These are phyloP conservation scores for Drosophila kepulauana DNA, from an alignment of 1,140 invertebrate genomes.

Conservation along the genomic window DNA sequence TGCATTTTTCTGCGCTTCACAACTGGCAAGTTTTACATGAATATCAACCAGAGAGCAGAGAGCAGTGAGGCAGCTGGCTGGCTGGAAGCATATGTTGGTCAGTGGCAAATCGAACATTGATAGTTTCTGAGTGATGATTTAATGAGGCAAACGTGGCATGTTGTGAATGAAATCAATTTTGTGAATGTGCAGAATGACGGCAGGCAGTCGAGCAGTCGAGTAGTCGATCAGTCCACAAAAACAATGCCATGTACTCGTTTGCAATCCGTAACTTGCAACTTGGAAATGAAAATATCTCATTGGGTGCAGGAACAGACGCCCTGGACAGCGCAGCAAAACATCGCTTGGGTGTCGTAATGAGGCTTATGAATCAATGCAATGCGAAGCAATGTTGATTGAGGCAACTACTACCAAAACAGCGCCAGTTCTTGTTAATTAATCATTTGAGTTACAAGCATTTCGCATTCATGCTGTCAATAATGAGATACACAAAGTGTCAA, in stretches of 20 bases:
- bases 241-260: slow-evolving; percentile 35
- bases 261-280: slow-evolving; percentile 7
- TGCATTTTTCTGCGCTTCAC: slow-evolving; percentile 63
- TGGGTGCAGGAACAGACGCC: slow-evolving; percentile 23
- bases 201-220: slow-evolving; percentile 1
- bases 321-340: slow-evolving; percentile 18
- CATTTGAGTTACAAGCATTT: not conserved
- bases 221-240: slow-evolving; percentile 33
- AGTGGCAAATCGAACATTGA: slow-evolving; percentile 73
- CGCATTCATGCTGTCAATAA: not conserved
- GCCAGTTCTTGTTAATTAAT: slow-evolving; percentile 40
- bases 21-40: slow-evolving; percentile 71
- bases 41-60: slow-evolving; percentile 41
- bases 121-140: slow-evolving; percentile 84
- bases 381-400: slow-evolving; percentile 54
- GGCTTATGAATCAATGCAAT: slow-evolving; percentile 57
- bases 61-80: slow-evolving; percentile 4
- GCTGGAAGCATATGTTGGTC: slow-evolving; percentile 39
- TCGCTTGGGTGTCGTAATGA: slow-evolving; percentile 50
- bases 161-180: slow-evolving; percentile 84
- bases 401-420: slow-evolving; percentile 17
- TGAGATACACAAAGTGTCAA: too few relatives aligned
- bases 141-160: slow-evolving; percentile 83
- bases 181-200: slow-evolving; percentile 76
- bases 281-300: slow-evolving; percentile 46